These are phyloP conservation scores for Thunnus maccoyii DNA, from an alignment of 2,113 vertebrate genomes.

Conservation along the genomic window DNA sequence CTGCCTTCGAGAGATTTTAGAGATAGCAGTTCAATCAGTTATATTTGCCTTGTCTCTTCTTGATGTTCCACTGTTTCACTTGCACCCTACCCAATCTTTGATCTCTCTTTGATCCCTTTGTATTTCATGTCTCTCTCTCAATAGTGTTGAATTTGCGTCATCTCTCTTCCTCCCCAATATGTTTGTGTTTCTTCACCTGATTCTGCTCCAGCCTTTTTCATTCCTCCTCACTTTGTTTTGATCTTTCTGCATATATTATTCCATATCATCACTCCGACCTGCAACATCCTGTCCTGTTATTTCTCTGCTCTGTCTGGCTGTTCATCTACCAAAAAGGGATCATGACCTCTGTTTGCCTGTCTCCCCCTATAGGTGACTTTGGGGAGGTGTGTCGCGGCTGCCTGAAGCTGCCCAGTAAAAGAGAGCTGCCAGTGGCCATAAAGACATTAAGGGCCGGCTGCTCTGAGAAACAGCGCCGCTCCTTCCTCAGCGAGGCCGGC, in stretches of 20 bases:
- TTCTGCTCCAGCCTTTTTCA: background rate
- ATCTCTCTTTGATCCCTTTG: conserved; percentile 65
- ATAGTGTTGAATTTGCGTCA: conserved; percentile 50
- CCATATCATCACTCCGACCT: background rate
- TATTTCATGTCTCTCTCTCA: conserved; percentile 34
- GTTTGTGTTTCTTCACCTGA: conserved; percentile 30
- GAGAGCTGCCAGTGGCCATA: conserved; percentile 92
- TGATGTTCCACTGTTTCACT: conserved; percentile 23
- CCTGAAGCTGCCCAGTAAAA: conserved; percentile 93
- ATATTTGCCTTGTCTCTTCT: conserved; percentile 4
- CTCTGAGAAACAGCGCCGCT: conserved; percentile 89
- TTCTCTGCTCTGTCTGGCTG: background rate
- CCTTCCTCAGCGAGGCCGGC: conserved; percentile 91
- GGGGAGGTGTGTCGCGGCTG: conserved; percentile 92
- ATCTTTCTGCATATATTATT: conserved; percentile 17
- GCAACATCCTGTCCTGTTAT: background rate
- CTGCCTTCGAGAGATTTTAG: conserved; percentile 20
- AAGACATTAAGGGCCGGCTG: conserved; percentile 90
- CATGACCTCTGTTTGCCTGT: conserved; percentile 35
- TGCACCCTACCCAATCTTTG: conserved; percentile 46
- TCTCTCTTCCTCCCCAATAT: conserved; percentile 13
- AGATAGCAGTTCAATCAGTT: conserved; percentile 32
- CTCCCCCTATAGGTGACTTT: conserved; percentile 87
- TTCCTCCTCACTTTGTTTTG: conserved; percentile 2
- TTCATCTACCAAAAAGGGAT: background rate